Evolutionary conservation across 2,113 vertebrate species (phyloP), one percentile per base, ranked within the genome.

Genomic region (Acrocephalus kingi): DNA sequence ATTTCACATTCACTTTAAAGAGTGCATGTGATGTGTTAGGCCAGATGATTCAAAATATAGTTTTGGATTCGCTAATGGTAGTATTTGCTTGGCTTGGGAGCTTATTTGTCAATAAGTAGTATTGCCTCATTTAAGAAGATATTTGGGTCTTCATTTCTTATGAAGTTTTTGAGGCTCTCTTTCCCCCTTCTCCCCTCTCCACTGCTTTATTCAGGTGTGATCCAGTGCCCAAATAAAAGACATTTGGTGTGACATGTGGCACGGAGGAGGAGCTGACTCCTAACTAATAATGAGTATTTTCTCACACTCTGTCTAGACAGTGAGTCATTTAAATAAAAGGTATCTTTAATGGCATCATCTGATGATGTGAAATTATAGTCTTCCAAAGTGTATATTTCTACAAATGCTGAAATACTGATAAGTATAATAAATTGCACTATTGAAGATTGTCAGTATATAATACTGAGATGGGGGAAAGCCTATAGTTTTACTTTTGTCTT

Each of bases 241-340:
- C 51, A 54, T 54, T 75, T 80, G 48, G 56, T 67, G 46, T 62
- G 79, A 87, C n/a, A 9, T 41, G 52, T 6, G 17, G 61, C 49
- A 41, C 35, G 2, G 6, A 93, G 68, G 64, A 88, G 64, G 41
- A 86, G 33, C 52, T 87, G 80, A 62, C 68, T 89, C 1, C 4
- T 74, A 93, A 49, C 62, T 86, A 85, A 64, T 80, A 84, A 84
- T 62, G 93, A 90, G 23, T n/a, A 58, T 93, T 93, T 96, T 91
- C 82, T 84, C 76, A 49, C 85, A 68, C 63, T 87, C 46, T 87
- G 55, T 85, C 87, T 95, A 87, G 81, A 83, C 72, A 80, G 71
- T 80, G 89, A 93, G 55, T 91, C 73, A 59, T 77, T 71, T 71
- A 93, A 95, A 93, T 84, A 85, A 91, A 96, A 72, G 63, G 80